Evolutionary conservation across 2,888 invertebrate species (phyloP).

Genomic region (Tachystola acroxantha): DNA sequence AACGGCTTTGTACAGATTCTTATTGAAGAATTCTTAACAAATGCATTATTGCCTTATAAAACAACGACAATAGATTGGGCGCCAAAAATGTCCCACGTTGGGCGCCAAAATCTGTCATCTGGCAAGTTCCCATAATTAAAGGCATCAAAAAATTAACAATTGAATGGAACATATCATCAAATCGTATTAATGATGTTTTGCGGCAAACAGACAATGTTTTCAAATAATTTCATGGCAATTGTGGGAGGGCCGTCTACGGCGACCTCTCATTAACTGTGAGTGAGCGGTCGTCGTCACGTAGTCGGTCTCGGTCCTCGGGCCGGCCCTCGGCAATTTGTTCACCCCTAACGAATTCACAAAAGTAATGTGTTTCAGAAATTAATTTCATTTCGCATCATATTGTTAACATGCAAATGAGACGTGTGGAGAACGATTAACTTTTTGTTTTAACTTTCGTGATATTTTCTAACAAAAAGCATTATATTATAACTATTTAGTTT

Average conservation of each 20-base stretch:
- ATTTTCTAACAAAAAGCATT: not conserved
- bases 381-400: slow-evolving; percentile 49
- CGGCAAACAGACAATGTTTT: not conserved
- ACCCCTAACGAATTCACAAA: slow-evolving; percentile 50
- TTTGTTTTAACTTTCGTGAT: not conserved
- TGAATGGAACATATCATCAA: too few species aligned
- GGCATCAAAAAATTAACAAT: too few species aligned
- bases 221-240: slow-evolving; percentile 15
- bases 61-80: too few species aligned
- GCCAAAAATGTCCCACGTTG: not conserved
- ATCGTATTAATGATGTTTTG: not conserved
- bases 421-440: slow-evolving; percentile 13
- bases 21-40: too few species aligned
- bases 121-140: too few species aligned
- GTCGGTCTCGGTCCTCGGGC: not conserved
- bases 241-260: slow-evolving; percentile 34
- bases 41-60: too few species aligned
- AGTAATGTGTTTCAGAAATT: slow-evolving; percentile 58
- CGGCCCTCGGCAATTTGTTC: slow-evolving; percentile 50
- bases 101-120: too few species aligned
- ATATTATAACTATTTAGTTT: too few species aligned
- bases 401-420: slow-evolving; percentile 38
- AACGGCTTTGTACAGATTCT: too few species aligned
- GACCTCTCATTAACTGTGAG: slow-evolving; percentile 57
- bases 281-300: slow-evolving; percentile 58